These are phyloP conservation scores for Macrochelys suwanniensis DNA, from an alignment of 2,797 vertebrate genomes.

Conservation along the genomic window DNA sequence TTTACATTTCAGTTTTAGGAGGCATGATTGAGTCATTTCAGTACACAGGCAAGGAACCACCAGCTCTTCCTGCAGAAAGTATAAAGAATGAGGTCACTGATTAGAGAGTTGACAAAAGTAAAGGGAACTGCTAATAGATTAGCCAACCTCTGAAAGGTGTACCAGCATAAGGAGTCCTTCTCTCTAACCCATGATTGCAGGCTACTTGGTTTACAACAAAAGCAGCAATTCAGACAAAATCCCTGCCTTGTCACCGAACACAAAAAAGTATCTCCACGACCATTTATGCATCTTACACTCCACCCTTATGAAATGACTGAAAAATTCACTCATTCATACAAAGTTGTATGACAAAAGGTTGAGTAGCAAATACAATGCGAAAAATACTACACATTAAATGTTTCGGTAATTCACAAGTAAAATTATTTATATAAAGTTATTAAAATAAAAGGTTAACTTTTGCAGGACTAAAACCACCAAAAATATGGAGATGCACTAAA, in stretches of 20 bases:
- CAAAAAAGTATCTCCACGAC: background rate
- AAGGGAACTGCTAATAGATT: background rate
- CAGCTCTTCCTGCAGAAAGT: background rate
- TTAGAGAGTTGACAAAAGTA: background rate
- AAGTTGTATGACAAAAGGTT: background rate
- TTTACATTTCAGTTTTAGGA: background rate
- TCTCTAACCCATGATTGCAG: background rate
- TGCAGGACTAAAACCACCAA: background rate
- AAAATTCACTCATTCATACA: background rate
- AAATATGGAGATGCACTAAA: background rate
- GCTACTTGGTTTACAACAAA: background rate
- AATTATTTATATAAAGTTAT: background rate
- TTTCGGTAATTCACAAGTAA: background rate
- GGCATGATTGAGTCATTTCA: background rate
- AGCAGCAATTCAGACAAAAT: background rate
- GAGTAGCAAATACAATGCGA: background rate
- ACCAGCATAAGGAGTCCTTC: background rate
- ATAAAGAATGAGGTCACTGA: background rate
- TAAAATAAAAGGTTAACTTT: background rate
- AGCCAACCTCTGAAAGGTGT: background rate
- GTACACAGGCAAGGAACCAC: background rate
- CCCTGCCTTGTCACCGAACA: background rate
- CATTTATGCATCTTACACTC: background rate
- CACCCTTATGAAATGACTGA: background rate
- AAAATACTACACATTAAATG: background rate